These are phyloP conservation scores for Esox lucius DNA, from an alignment of 2,797 vertebrate species.

Conservation along the genomic window DNA sequence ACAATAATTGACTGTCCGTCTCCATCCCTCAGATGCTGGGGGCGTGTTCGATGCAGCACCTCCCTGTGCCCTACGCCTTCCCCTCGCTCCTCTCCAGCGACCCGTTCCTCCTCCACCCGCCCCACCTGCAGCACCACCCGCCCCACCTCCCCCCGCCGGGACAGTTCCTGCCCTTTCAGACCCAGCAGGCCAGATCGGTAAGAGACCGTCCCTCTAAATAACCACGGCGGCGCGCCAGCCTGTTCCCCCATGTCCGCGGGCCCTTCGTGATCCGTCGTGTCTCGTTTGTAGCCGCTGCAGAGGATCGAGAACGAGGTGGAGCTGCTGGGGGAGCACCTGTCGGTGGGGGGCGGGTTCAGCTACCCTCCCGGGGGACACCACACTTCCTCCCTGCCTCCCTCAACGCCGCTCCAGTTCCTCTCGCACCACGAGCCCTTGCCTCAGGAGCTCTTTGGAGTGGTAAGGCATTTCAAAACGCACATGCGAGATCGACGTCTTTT, in stretches of 20 bases:
- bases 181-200: constrained; percentile 94
- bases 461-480: constrained; percentile 60
- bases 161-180: constrained; percentile 94
- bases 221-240: no score
- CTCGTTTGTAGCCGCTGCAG: constrained; percentile 84
- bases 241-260: neutral
- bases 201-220: constrained; percentile 27
- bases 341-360: constrained; percentile 88
- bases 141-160: constrained; percentile 88
- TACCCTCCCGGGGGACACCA: constrained; percentile 86
- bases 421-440: constrained; percentile 91
- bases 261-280: constrained; percentile 15
- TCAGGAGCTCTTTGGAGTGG: constrained; percentile 94
- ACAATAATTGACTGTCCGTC: no score
- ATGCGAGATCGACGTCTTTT: neutral
- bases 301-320: constrained; percentile 98
- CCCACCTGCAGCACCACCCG: constrained; percentile 89
- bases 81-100: constrained; percentile 93
- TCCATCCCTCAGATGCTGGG: constrained; percentile 84
- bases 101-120: constrained; percentile 89
- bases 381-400: constrained; percentile 78
- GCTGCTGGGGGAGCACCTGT: constrained; percentile 91
- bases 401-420: constrained; percentile 92
- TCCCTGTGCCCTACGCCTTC: constrained; percentile 93
- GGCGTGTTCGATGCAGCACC: constrained; percentile 94